These are phyloP conservation scores for Drosophila sucinea DNA, from an alignment of 1,140 invertebrate genomes.

Conservation along the genomic window DNA sequence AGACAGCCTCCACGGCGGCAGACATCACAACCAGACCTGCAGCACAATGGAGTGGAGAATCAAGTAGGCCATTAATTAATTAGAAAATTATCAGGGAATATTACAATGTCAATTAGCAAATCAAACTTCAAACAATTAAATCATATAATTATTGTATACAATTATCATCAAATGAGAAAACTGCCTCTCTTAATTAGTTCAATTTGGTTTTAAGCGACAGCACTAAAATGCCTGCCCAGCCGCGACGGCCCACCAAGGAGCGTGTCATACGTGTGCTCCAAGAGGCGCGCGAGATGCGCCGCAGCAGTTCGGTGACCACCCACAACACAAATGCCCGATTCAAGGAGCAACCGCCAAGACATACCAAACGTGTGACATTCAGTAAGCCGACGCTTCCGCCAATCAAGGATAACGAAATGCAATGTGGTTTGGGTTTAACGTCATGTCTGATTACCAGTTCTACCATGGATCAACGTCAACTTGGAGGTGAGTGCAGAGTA, in stretches of 20 bases:
- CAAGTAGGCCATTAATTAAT: constrained; percentile 37
- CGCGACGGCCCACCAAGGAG: constrained; percentile 8
- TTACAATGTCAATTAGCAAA: constrained; percentile 25
- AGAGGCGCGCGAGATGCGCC: not conserved
- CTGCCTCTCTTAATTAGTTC: not conserved
- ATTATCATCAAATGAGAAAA: constrained; percentile 2
- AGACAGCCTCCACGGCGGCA: constrained; percentile 93
- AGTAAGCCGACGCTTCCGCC: constrained; percentile 23
- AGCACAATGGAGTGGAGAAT: constrained; percentile 6
- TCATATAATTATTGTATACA: not conserved
- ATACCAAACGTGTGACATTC: constrained; percentile 49
- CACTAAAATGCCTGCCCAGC: constrained; percentile 10
- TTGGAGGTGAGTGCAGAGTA: constrained; percentile 35
- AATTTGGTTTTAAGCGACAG: not conserved
- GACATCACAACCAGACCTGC: constrained; percentile 93
- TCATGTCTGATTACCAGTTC: constrained; percentile 55
- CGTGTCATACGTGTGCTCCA: not conserved
- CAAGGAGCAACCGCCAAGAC: constrained; percentile 35
- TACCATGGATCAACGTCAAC: constrained; percentile 20
- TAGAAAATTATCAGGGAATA: not conserved
- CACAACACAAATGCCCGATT: not conserved
- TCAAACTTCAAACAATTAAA: constrained; percentile 22
- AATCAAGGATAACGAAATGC: constrained; percentile 21
- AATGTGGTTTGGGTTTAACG: constrained; percentile 26
- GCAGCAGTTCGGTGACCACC: not conserved